Evolutionary conservation across 2,888 invertebrate genomes (phyloP), one percentile per base, ranked within the genome.

Genomic region (Clistopyga incitator): DNA sequence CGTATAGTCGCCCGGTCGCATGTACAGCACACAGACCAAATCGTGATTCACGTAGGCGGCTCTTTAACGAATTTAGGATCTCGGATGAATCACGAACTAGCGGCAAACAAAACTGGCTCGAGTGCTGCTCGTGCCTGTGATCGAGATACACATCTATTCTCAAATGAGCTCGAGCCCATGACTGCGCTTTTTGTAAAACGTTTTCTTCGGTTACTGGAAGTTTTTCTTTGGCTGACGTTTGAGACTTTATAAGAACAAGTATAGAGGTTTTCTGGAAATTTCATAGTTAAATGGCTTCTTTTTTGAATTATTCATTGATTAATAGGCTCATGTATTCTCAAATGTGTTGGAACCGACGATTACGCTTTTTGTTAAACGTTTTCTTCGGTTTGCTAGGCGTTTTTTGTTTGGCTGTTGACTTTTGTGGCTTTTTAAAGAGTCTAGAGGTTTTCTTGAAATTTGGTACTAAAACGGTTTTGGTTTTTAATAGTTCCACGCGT

Each of bases 11-110:
- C 2, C 15, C 13, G 10, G 42, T 50, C 38, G 25, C 18, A 38
- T n/a, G 11, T 38, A 1, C 10, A 38, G 3, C 2, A 38, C 52
- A 38, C 29, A 56, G 42, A 23, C 29, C 6, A 64, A 56, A 67
- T 64, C 54, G 80, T 81, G 84, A 84, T 80, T 84, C 84, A 81
- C 80, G 84, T 78, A 56, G 78, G 77, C 74, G 80, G 74, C 65
- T 77, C 84, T 74, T 75, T 78, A 81, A 81, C 84, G 81, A 84
- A 84, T 81, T 84, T 81, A 84, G 84, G 84, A 84, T 84, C 84
- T 56, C 74, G 64, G 78, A 84, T 84, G 84, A 84, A 84, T 84
- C 84, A 84, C 67, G 34, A 45, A 2, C 15, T 59, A 50, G 65
- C 70, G 34, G 50, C 70, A 45, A 72, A 74, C 34, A 72, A n/a